Percentiles rank a stretch among this genome's conserved stretches.
phyloP scores from a whole-genome alignment of 2,113 vertebrate species.

The Nettapus auritus region DNA sequence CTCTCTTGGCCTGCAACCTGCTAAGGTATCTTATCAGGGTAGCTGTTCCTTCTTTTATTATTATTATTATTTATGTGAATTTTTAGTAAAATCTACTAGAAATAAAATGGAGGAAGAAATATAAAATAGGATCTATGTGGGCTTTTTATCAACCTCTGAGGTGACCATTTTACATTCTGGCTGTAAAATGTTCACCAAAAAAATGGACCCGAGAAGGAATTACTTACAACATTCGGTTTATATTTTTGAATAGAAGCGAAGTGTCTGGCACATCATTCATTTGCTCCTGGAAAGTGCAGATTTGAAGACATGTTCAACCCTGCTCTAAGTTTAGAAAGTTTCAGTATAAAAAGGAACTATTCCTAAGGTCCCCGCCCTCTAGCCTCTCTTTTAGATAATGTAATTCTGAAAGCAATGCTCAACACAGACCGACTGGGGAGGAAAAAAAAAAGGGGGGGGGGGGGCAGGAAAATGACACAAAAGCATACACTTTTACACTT shows the following conservation, averaged over 20 bases:
- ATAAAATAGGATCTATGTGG: neutral
- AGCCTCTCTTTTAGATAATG: slow-evolving; percentile 35
- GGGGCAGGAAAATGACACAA: neutral
- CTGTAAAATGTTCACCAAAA: neutral
- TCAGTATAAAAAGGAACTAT: slow-evolving; percentile 32
- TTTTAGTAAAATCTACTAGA: neutral
- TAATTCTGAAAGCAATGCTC: slow-evolving; percentile 29
- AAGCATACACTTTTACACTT: slow-evolving; percentile 35
- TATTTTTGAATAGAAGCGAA: slow-evolving; percentile 28
- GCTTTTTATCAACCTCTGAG: neutral
- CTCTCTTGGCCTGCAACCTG: neutral
- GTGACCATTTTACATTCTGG: neutral
- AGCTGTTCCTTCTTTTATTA: neutral
- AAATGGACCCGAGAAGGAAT: neutral
- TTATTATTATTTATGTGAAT: neutral
- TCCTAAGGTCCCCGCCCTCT: slow-evolving; percentile 30
- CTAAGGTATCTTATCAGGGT: neutral
- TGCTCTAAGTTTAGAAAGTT: slow-evolving; percentile 30
- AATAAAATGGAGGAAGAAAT: neutral
- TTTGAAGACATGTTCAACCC: slow-evolving; percentile 50
- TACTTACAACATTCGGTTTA: neutral
- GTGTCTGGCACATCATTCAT: slow-evolving; percentile 49
- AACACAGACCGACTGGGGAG: neutral
- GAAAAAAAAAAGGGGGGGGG: neutral
- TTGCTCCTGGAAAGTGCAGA: slow-evolving; percentile 44